Evolutionary conservation across 2,888 invertebrate genomes (phyloP).

Genomic region (Spisula solida): DNA sequence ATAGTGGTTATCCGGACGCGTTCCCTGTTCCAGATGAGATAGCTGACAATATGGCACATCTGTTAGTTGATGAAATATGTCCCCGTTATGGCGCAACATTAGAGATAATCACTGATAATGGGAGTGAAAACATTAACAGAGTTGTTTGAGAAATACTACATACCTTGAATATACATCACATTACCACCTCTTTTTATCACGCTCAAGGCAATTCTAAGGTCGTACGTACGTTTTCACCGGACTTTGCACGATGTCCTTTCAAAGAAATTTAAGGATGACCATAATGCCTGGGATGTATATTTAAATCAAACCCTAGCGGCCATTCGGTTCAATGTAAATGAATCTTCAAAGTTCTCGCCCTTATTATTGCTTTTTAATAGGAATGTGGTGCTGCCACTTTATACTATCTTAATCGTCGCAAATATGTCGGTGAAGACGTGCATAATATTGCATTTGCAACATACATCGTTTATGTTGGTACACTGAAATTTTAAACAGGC

Average conservation of each 20-base stretch:
- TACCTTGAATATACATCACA: background rate
- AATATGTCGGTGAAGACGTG: constrained; percentile 58
- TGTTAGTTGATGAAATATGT: too few relatives aligned
- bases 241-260: constrained; percentile 57
- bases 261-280: too few relatives aligned
- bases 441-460: constrained; percentile 68
- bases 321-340: constrained; percentile 58
- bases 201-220: constrained; percentile 28
- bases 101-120: background rate
- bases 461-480: constrained; percentile 56
- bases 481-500: too few relatives aligned
- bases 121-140: background rate
- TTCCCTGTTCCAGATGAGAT: constrained; percentile 52
- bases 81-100: background rate
- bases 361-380: constrained; percentile 64
- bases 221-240: constrained; percentile 56
- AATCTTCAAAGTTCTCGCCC: constrained; percentile 50
- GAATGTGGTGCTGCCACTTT: constrained; percentile 63
- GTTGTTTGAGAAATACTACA: background rate
- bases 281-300: constrained; percentile 65
- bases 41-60: constrained; percentile 50
- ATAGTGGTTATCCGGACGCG: constrained; percentile 49
- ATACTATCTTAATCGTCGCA: too few relatives aligned
- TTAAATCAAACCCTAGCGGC: constrained; percentile 66
- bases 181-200: background rate